phyloP scores from a whole-genome alignment of 2,797 vertebrate genomes.

The Rhodeus uyekii region DNA sequence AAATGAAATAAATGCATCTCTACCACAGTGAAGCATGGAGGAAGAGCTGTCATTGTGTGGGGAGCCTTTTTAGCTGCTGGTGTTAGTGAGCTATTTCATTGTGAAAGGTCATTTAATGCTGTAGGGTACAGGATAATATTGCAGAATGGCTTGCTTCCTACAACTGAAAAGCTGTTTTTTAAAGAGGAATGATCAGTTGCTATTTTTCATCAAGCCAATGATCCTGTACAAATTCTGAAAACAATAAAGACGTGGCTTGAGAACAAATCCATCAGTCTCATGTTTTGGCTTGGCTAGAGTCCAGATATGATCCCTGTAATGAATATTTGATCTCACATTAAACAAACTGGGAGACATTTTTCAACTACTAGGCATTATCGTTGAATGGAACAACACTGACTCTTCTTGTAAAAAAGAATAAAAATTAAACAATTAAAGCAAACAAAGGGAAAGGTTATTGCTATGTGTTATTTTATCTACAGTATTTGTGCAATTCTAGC shows the following conservation, averaged over 20 bases:
- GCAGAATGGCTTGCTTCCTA: not conserved
- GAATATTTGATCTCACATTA: not conserved
- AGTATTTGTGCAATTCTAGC: not conserved
- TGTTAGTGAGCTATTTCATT: not conserved
- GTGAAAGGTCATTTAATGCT: not conserved
- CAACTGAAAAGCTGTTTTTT: not conserved
- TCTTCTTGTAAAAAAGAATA: not conserved
- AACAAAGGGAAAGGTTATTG: not conserved
- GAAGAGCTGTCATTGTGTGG: not conserved
- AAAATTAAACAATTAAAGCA: not conserved
- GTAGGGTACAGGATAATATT: not conserved
- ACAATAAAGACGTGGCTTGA: not conserved
- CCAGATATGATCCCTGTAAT: not conserved
- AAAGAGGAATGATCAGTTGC: not conserved
- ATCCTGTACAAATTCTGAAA: not conserved
- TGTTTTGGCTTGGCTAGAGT: not conserved
- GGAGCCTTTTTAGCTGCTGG: not conserved
- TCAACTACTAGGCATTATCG: not conserved
- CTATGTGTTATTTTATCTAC: not conserved
- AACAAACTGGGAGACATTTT: not conserved
- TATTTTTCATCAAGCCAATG: not conserved
- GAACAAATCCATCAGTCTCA: not conserved
- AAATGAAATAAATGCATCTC: not conserved
- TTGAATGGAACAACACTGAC: not conserved
- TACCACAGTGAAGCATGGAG: not conserved